Conservation (phyloP, 2,888 invertebrate genomes). For the Trachelus stipa region DNA sequence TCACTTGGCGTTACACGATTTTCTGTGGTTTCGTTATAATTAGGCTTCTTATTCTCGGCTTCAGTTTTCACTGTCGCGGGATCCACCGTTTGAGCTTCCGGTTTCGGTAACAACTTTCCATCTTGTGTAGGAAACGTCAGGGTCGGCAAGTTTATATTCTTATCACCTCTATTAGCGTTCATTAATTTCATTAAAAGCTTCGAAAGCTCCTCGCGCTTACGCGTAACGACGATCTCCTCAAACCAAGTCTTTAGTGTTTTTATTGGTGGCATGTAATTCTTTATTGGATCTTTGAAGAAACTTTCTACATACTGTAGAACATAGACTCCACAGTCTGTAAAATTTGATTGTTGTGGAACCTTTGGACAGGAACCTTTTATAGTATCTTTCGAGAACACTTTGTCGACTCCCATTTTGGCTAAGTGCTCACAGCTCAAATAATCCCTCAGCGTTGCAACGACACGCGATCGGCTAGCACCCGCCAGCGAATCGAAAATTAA, state of each 20-base stretch:
- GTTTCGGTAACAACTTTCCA: constrained; percentile 68
- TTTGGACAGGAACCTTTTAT: constrained; percentile 89
- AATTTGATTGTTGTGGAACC: constrained; percentile 98
- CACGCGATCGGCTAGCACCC: constrained; percentile 80
- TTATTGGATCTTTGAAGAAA: constrained; percentile 90
- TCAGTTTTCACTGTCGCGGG: constrained; percentile 34
- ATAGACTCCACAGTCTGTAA: constrained; percentile 96
- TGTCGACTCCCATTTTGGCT: constrained; percentile 77
- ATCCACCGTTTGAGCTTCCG: constrained; percentile 44
- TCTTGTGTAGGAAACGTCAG: constrained; percentile 82
- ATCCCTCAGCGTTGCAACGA: constrained; percentile 90
- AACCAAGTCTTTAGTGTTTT: constrained; percentile 89
- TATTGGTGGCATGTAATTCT: constrained; percentile 86
- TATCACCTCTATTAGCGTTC: constrained; percentile 78
- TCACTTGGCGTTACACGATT: not conserved
- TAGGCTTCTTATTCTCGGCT: constrained; percentile 35
- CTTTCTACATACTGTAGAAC: constrained; percentile 96
- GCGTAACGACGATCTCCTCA: constrained; percentile 82
- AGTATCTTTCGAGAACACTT: constrained; percentile 82
- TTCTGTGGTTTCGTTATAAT: constrained; percentile 29
- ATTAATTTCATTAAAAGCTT: constrained; percentile 81
- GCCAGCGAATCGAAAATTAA: constrained; percentile 95
- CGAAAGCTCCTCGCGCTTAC: constrained; percentile 89
- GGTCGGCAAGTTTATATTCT: constrained; percentile 74
- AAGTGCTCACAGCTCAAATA: constrained; percentile 90